Conservation (phyloP, 2,888 invertebrate genomes). For the Zygogramma bicolorata region DNA sequence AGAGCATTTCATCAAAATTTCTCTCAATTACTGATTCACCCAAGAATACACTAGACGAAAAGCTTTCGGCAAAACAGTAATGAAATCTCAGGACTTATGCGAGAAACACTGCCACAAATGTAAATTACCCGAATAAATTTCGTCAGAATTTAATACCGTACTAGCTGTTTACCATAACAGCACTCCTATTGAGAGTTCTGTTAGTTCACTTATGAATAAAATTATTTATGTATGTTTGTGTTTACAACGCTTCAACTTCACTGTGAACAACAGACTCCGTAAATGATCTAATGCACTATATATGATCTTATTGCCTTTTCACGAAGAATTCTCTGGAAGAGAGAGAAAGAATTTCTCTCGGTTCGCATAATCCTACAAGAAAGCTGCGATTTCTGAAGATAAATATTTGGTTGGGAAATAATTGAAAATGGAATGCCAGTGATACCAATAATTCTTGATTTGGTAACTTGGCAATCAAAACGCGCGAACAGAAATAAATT, state of each 20-base stretch:
- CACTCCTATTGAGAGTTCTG: slow-evolving; percentile 48
- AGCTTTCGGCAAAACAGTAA: slow-evolving; percentile 50
- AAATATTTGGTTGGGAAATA: too few relatives aligned
- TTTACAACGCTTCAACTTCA: slow-evolving; percentile 27
- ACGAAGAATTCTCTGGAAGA: neutral
- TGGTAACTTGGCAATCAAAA: too few relatives aligned
- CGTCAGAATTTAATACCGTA: slow-evolving; percentile 49
- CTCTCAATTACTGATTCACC: neutral
- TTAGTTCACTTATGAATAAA: slow-evolving; percentile 50
- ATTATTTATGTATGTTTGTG: slow-evolving; percentile 48
- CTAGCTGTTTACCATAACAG: slow-evolving; percentile 50
- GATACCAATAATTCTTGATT: too few relatives aligned
- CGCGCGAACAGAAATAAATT: too few relatives aligned
- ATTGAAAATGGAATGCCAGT: too few relatives aligned
- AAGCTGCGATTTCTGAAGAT: neutral
- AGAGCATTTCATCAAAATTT: neutral
- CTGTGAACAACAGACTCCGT: slow-evolving; percentile 38
- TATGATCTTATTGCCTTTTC: neutral
- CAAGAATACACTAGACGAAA: slow-evolving; percentile 30
- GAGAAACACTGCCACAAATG: slow-evolving; percentile 51
- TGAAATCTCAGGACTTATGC: slow-evolving; percentile 52
- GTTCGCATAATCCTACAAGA: neutral
- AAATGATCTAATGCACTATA: slow-evolving; percentile 29
- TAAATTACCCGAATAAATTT: slow-evolving; percentile 53
- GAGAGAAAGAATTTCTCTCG: neutral